phyloP scores from a whole-genome alignment of 2,797 vertebrate genomes.

The Silurus aristotelis region DNA sequence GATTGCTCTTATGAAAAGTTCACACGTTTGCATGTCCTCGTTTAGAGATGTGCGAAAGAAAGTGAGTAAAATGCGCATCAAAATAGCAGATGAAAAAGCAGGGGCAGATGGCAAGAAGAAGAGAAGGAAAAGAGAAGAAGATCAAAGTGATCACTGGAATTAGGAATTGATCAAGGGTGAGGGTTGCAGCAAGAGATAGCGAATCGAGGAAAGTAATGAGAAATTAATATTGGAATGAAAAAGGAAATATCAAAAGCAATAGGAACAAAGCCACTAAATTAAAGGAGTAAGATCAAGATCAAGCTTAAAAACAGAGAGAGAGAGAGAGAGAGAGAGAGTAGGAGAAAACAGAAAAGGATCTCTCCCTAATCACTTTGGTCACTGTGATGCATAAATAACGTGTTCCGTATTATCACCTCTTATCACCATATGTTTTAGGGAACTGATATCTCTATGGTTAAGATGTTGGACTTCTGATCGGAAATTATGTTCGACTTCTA shows the following conservation, averaged over 20 bases:
- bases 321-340: not conserved
- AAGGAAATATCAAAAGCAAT: not conserved
- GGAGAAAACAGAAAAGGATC: no score
- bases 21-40: not conserved
- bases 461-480: no score
- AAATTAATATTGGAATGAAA: not conserved
- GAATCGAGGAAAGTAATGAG: no score
- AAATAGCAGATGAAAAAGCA: not conserved
- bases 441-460: no score
- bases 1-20: not conserved
- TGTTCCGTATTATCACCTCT: constrained; percentile 47
- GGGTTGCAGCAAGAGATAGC: not conserved
- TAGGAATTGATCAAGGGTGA: not conserved
- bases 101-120: not conserved
- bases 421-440: not conserved
- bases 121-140: not conserved
- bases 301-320: not conserved
- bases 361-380: no score
- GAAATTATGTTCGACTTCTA: constrained; percentile 57
- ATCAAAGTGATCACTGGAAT: not conserved
- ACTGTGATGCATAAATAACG: not conserved
- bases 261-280: not conserved
- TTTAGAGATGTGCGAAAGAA: not conserved
- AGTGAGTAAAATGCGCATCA: not conserved
- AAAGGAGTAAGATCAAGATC: not conserved